Conservation (phyloP, 2,113 vertebrate species). For the Prietella phreatophila region DNA sequence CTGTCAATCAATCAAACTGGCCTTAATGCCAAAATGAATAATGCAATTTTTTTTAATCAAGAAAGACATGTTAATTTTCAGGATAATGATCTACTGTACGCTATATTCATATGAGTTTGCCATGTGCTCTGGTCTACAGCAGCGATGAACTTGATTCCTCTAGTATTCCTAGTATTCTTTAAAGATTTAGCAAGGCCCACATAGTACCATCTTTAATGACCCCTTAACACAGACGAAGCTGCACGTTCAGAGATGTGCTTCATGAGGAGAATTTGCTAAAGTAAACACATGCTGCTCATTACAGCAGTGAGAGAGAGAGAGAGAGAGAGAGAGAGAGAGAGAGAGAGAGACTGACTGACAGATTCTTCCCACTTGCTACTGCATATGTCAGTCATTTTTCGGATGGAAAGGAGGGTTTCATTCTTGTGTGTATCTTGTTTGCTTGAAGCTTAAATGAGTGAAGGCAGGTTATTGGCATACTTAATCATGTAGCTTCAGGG, state of each 20-base stretch:
- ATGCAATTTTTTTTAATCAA: slow-evolving; percentile 70
- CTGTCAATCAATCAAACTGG: background rate
- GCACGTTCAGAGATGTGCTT: slow-evolving; percentile 57
- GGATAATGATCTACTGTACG: slow-evolving; percentile 71
- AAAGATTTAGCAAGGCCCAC: slow-evolving; percentile 77
- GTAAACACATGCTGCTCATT: slow-evolving; percentile 68
- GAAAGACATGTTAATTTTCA: slow-evolving; percentile 70
- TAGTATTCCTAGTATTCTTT: slow-evolving; percentile 78
- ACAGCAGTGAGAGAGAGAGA: slow-evolving; percentile 41
- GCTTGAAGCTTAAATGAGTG: slow-evolving; percentile 71
- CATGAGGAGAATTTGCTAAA: slow-evolving; percentile 69
- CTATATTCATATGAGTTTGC: slow-evolving; percentile 57
- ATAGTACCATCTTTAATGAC: slow-evolving; percentile 78
- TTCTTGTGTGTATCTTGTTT: slow-evolving; percentile 32
- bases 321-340: background rate
- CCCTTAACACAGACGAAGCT: slow-evolving; percentile 77
- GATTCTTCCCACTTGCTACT: slow-evolving; percentile 33
- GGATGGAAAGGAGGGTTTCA: slow-evolving; percentile 41
- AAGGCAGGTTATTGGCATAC: slow-evolving; percentile 74
- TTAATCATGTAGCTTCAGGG: slow-evolving; percentile 76
- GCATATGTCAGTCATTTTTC: slow-evolving; percentile 17
- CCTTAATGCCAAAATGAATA: slow-evolving; percentile 65
- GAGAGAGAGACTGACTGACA: slow-evolving; percentile 41
- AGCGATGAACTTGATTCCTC: slow-evolving; percentile 69
- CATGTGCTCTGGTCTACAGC: slow-evolving; percentile 56